Evolutionary conservation across 1,140 invertebrate species (phyloP).

Genomic region (Rhynchophorus ferrugineus): DNA sequence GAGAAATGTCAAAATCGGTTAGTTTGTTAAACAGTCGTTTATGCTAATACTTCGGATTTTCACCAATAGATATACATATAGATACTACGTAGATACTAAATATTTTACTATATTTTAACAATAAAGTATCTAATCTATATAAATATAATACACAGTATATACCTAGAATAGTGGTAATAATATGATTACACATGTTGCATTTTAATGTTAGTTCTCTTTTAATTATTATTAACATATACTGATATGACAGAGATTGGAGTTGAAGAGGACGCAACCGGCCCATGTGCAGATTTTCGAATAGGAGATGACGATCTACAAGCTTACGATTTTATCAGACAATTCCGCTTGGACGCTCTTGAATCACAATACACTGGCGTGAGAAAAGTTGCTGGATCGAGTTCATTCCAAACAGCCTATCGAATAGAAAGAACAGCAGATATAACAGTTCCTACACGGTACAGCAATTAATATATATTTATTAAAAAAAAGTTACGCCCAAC

Average conservation of each 20-base stretch:
- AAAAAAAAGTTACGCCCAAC: conserved; percentile 55
- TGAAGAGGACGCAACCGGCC: conserved; percentile 36
- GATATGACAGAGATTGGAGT: conserved; percentile 14
- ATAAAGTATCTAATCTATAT: too few relatives aligned
- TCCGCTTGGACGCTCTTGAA: conserved; percentile 57
- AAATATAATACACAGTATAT: too few relatives aligned
- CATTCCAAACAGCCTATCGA: conserved; percentile 69
- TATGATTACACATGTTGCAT: too few relatives aligned
- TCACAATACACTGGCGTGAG: conserved; percentile 55
- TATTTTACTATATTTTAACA: too few relatives aligned
- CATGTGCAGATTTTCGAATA: conserved; percentile 56
- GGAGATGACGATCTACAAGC: conserved; percentile 70
- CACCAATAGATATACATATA: too few relatives aligned
- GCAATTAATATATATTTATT: conserved; percentile 7
- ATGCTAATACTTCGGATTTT: too few relatives aligned
- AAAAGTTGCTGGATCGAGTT: conserved; percentile 62
- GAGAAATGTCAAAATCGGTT: too few relatives aligned
- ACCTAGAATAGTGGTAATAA: too few relatives aligned
- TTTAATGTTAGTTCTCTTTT: too few relatives aligned
- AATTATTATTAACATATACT: background rate
- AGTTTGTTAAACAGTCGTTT: too few relatives aligned
- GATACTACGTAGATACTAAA: too few relatives aligned
- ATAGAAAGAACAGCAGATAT: conserved; percentile 63
- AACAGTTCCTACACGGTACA: conserved; percentile 57
- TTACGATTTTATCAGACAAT: conserved; percentile 72